Conservation (phyloP, 1,140 invertebrate species). For the Odontomachus brunneus region DNA sequence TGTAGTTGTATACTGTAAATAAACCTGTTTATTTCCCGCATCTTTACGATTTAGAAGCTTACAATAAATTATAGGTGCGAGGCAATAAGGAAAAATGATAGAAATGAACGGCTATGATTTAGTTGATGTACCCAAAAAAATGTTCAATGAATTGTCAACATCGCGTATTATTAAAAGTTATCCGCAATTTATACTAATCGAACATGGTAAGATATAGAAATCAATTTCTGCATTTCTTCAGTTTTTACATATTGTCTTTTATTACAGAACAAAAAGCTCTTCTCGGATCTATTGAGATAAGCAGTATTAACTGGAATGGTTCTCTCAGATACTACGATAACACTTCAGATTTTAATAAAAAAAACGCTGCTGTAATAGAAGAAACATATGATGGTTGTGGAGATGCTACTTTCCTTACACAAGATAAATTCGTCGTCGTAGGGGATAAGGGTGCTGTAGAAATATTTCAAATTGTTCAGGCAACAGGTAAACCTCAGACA, state of each 20-base stretch:
- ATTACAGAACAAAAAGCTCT: slow-evolving; percentile 80
- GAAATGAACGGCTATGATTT: too few species aligned
- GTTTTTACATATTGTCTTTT: slow-evolving; percentile 11
- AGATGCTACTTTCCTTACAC: slow-evolving; percentile 71
- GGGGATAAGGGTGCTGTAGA: slow-evolving; percentile 81
- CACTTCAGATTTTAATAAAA: slow-evolving; percentile 68
- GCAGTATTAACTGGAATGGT: slow-evolving; percentile 81
- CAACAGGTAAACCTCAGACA: slow-evolving; percentile 12
- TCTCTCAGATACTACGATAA: slow-evolving; percentile 78
- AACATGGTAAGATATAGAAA: neutral
- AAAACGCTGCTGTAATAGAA: slow-evolving; percentile 57
- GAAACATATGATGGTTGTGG: slow-evolving; percentile 76
- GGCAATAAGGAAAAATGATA: too few species aligned
- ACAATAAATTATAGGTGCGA: too few species aligned
- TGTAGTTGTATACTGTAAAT: too few species aligned
- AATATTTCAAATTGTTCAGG: slow-evolving; percentile 70
- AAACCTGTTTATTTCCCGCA: too few species aligned
- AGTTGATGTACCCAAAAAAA: too few species aligned
- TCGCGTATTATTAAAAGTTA: too few species aligned
- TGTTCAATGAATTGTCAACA: too few species aligned
- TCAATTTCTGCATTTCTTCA: slow-evolving; percentile 8
- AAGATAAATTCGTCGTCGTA: slow-evolving; percentile 77
- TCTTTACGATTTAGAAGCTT: too few species aligned
- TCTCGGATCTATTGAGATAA: slow-evolving; percentile 81
- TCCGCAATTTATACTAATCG: too few species aligned